These are phyloP conservation scores for Drosophila kambysellisi DNA, from an alignment of 2,888 invertebrate genomes.

Conservation along the genomic window DNA sequence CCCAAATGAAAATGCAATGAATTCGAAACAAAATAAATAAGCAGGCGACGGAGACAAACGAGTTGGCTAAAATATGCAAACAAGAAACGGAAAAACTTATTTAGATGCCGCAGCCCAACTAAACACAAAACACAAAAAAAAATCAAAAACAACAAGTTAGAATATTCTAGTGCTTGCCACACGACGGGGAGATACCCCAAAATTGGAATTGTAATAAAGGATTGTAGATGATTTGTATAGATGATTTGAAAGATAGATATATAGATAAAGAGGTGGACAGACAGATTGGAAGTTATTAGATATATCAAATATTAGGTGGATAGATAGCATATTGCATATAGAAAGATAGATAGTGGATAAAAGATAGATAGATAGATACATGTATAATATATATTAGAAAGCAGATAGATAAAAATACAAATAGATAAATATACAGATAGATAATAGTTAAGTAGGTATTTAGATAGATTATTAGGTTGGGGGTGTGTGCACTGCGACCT, in stretches of 20 bases:
- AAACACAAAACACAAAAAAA: slow-evolving; percentile 30
- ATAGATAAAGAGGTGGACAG: neutral
- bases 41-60: slow-evolving; percentile 25
- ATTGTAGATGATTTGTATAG: neutral
- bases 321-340: neutral
- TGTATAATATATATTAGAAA: neutral
- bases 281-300: neutral
- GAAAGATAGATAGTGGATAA: neutral
- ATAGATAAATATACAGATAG: neutral
- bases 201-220: neutral
- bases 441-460: neutral
- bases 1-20: slow-evolving; percentile 61
- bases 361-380: neutral
- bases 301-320: neutral
- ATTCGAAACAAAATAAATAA: slow-evolving; percentile 54
- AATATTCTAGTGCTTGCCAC: neutral
- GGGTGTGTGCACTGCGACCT: too few relatives aligned
- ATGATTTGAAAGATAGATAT: neutral
- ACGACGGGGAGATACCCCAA: neutral
- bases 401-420: neutral
- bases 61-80: slow-evolving; percentile 73
- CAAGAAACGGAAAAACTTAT: slow-evolving; percentile 80
- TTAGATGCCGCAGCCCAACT: slow-evolving; percentile 65
- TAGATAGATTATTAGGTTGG: too few relatives aligned
- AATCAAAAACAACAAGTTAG: neutral